Evolutionary conservation across 1,140 invertebrate species (phyloP), one percentile per base, ranked within the genome.

Genomic region (Dermatophagoides farinae): DNA sequence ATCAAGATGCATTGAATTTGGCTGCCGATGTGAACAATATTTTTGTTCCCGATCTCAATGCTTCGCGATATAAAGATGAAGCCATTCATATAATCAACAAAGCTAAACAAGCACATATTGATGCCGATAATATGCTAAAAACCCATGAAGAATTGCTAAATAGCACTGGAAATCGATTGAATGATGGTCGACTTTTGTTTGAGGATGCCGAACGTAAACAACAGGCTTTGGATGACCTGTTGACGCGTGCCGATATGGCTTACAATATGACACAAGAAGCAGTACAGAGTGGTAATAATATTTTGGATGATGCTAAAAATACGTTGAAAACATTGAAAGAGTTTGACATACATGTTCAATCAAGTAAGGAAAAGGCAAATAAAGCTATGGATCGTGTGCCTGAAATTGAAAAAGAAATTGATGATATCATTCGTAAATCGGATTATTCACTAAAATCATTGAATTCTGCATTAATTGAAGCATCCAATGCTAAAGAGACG

Each of bases 301-400:
- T 86, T 0, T 74, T 93, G 0, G 79, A 82, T 66, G 85, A 92
- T 69, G 90, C 90, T 1, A 81, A 86, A 65, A 79, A 84, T 52
- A 95, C 88, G 6, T 80, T 87, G 54, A 76, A 83, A 61, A 89
- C 84, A 49, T 72, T 93, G 1, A 78, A 82, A 74, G 81, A 84
- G 69, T 97, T 95, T 75, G 87, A 93, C 69, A 78, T 83, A 46
- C 79, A 89, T 72, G 88, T 95, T 1, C 79, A 86, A 65, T 80
- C 81, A 47, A 89, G 84, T 60, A 81, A 82, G 49, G 72, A 74
- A 9, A 77, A 77, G 62, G 86, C 88, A 0, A 73, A 82, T 41
- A 72, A 80, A 49, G 82, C 87, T 14, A 69, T 91, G 40, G 65
- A 73, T 57, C 71, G 75, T 53, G 77, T 84, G 22, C 69, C 74